Percentiles rank a stretch among this genome's conserved stretches.
Evolutionary conservation across 92 coral and sea anemone genomes (phyloP).

Genomic region (Meandrina meandrites): DNA sequence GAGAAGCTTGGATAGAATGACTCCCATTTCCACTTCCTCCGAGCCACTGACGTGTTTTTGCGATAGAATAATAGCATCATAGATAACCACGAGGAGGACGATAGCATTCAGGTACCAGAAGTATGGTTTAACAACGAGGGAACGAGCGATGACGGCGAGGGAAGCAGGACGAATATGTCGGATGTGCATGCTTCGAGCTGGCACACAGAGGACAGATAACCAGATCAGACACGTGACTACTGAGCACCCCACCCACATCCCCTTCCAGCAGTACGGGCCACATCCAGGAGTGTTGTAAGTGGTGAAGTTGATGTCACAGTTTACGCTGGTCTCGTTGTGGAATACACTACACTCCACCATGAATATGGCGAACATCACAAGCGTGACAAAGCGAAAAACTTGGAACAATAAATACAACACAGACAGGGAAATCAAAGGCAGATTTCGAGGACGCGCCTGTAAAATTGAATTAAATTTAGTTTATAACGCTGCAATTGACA

Average conservation of each 20-base stretch:
- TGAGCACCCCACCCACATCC: conserved; percentile 60
- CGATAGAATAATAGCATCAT: conserved; percentile 37
- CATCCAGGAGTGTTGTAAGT: conserved; percentile 44
- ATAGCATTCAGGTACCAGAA: conserved; percentile 57
- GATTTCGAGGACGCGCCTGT: not conserved
- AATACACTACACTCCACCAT: conserved; percentile 65
- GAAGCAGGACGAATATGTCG: conserved; percentile 48
- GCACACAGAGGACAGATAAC: conserved; percentile 26
- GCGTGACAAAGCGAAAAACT: conserved; percentile 53
- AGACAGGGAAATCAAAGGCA: not conserved
- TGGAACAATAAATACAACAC: conserved; percentile 34
- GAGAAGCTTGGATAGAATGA: conserved; percentile 49
- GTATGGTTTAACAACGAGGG: conserved; percentile 43
- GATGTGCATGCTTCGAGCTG: not conserved
- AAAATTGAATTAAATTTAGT: not conserved
- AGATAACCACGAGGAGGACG: conserved; percentile 42
- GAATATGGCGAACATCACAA: conserved; percentile 58
- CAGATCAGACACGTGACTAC: conserved; percentile 32
- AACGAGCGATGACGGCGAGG: conserved; percentile 6
- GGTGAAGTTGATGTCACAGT: conserved; percentile 60
- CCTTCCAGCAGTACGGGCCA: conserved; percentile 68
- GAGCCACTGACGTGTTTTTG: conserved; percentile 11
- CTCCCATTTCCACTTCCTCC: conserved; percentile 40
- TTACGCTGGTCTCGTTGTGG: conserved; percentile 58
- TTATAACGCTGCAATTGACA: not conserved